Conservation (phyloP, 2,888 invertebrate genomes). For the Dryocosmus kuriphilus region DNA sequence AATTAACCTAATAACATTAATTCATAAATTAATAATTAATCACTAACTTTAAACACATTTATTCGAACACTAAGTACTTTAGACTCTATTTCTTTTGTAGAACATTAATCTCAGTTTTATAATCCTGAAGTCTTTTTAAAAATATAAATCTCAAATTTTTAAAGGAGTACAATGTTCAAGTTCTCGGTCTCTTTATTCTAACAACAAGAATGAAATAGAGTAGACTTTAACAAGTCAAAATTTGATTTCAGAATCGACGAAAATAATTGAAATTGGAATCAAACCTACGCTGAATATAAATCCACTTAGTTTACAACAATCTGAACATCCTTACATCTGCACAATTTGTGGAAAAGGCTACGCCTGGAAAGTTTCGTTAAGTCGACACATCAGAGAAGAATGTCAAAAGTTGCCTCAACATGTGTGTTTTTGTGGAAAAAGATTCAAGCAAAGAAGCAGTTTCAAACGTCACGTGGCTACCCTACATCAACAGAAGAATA, state of each 20-base stretch:
- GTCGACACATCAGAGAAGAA: constrained; percentile 77
- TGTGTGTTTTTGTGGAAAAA: constrained; percentile 72
- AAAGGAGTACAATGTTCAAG: not conserved
- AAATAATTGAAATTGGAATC: constrained; percentile 13
- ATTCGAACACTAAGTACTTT: not conserved
- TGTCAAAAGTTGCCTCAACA: constrained; percentile 74
- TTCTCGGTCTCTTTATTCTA: not conserved
- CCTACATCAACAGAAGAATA: constrained; percentile 51
- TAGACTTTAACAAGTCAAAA: not conserved
- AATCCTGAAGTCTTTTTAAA: not conserved
- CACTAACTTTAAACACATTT: not conserved
- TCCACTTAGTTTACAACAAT: too few species aligned
- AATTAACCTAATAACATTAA: not conserved
- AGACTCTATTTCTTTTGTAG: not conserved
- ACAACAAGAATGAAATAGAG: not conserved
- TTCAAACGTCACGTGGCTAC: constrained; percentile 64
- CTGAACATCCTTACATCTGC: constrained; percentile 76
- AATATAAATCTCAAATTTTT: not conserved
- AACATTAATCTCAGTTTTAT: not conserved
- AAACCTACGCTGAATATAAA: not conserved
- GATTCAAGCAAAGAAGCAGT: constrained; percentile 70
- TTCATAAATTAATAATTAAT: not conserved
- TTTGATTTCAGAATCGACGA: constrained; percentile 21
- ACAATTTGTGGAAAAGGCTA: constrained; percentile 89
- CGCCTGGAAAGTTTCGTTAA: constrained; percentile 79